Base-by-base conservation (phyloP, 2,888 invertebrate species). In the Lapara coniferarum region DNA sequence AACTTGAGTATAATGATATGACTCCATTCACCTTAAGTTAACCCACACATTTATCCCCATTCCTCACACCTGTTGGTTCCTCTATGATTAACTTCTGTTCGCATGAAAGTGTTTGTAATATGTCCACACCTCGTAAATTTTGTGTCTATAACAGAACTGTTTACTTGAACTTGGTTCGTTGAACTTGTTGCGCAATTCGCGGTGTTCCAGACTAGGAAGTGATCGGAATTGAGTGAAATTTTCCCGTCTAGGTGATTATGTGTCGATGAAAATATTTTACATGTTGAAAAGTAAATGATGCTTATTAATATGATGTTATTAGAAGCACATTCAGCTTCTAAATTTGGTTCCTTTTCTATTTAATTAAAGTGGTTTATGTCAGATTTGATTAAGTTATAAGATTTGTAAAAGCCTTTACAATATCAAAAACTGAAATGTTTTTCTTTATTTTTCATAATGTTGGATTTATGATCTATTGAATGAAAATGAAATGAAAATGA, bases 71-170 rank as follows among this genome's bases (percentile, higher is more conserved):
- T 79, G 79, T 73, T 71, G 14, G n/a, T 19, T 6, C 8, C 16
- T 55, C 63, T 66, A 73, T 79, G 79, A 80, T 76, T 78, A 77
- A 76, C 74, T 76, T 76, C 75, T 70, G 71, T 74, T 72, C 73
- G 74, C 73, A 76, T 74, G 37, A 6, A 37, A 63, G 71, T 80
- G 80, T 79, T 80, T 78, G 77, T 67, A 13, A 68, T 71, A 70
- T 75, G 77, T 80, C 80, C 74, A 70, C 80, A 57, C 69, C n/a
- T 66, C 73, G 73, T 78, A 78, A 79, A 79, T 79, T 77, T 77
- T 72, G 63, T 75, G 74, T 73, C 78, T 77, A 73, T 71, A 66
- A 44, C 63, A 63, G 63, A 49, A 19, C 49, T 12, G 16, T 53
- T 53, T 53, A 55, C 19, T 13, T 25, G 56, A 56, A 56, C 56